Percentiles rank a stretch among this genome's conserved stretches.
These are phyloP conservation scores for Plutella xylostella DNA, from an alignment of 2,888 invertebrate genomes.

Conservation along the genomic window DNA sequence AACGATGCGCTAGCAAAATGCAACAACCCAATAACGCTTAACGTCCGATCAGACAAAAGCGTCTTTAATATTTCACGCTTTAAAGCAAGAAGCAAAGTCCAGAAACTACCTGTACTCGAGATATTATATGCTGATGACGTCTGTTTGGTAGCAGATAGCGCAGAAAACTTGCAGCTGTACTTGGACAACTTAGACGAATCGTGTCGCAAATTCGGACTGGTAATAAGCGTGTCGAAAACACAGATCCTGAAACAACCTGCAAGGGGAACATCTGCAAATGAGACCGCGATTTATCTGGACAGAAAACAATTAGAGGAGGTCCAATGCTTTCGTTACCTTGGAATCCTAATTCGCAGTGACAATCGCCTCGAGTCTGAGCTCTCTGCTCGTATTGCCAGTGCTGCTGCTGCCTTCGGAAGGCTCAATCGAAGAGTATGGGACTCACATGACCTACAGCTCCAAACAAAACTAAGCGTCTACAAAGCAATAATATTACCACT, in stretches of 20 bases:
- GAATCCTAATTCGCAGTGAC: conserved; percentile 11
- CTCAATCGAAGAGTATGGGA: not conserved
- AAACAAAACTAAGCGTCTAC: not conserved
- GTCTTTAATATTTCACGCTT: no score
- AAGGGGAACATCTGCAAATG: not conserved
- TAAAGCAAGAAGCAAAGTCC: no score
- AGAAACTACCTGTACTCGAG: no score
- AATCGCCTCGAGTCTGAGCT: conserved; percentile 4
- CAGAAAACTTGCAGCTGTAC: conserved; percentile 4
- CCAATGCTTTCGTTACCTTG: conserved; percentile 8
- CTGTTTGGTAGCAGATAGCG: conserved; percentile 8
- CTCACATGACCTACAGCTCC: not conserved
- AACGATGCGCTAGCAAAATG: no score
- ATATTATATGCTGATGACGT: no score
- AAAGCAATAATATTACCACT: not conserved
- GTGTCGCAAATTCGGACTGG: conserved; percentile 11
- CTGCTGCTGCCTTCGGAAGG: not conserved
- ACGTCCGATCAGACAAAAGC: no score
- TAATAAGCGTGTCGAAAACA: conserved; percentile 8
- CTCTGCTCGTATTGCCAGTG: not conserved
- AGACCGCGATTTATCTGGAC: not conserved
- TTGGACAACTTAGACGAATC: conserved; percentile 4
- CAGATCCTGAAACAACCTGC: conserved; percentile 10
- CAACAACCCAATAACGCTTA: no score
- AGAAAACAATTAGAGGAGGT: not conserved